Conservation (phyloP, 1,140 invertebrate genomes). For the Plodia interpunctella region DNA sequence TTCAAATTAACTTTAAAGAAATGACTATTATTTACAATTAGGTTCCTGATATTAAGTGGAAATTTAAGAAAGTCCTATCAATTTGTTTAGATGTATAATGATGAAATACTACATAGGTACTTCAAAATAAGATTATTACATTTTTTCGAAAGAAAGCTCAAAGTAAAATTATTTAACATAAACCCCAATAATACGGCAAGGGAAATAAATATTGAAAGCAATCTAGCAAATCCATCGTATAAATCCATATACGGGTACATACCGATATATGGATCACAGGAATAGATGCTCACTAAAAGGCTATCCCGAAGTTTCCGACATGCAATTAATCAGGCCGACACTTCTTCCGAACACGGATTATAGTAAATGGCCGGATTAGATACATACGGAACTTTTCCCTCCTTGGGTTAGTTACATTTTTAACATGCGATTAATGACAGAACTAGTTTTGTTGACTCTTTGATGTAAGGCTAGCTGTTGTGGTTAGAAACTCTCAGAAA, state of each 20-base stretch:
- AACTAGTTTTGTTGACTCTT: not conserved
- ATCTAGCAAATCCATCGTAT: not conserved
- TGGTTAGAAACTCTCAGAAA: too few species aligned
- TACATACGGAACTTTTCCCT: slow-evolving; percentile 19
- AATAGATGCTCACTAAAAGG: slow-evolving; percentile 6
- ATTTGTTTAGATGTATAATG: too few species aligned
- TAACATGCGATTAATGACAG: slow-evolving; percentile 23
- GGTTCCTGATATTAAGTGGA: too few species aligned
- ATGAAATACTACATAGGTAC: too few species aligned
- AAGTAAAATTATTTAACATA: too few species aligned
- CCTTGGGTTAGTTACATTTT: slow-evolving; percentile 15
- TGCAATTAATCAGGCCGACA: slow-evolving; percentile 34
- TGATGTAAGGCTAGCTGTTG: slow-evolving; percentile 3
- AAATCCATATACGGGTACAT: not conserved
- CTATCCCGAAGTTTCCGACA: slow-evolving; percentile 10
- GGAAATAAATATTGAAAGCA: not conserved
- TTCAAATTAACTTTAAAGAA: too few species aligned
- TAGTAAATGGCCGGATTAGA: slow-evolving; percentile 34
- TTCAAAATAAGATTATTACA: too few species aligned
- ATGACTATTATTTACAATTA: too few species aligned
- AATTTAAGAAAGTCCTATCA: too few species aligned
- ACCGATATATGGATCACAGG: not conserved
- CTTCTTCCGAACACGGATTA: slow-evolving; percentile 27
- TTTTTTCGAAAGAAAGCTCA: too few species aligned
- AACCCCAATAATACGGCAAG: not conserved